These are phyloP conservation scores for Drosophila aldrichi DNA, from an alignment of 2,888 invertebrate genomes.

Conservation along the genomic window DNA sequence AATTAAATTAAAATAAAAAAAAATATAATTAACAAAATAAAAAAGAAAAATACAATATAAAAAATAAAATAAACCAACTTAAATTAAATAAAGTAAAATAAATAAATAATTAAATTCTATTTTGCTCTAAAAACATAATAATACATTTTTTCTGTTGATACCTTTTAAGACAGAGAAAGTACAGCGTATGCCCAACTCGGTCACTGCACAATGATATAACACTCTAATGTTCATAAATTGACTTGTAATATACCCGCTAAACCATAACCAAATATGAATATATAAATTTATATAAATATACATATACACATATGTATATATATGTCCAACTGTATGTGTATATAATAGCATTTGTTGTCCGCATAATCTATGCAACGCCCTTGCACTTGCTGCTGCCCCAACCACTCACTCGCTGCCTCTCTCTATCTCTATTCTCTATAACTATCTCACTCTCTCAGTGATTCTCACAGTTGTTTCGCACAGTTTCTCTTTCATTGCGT, in stretches of 20 bases:
- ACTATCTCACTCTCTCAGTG: neutral
- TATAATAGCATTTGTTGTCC: constrained; percentile 54
- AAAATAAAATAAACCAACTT: no score
- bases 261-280: constrained; percentile 7
- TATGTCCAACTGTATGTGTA: constrained; percentile 19
- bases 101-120: no score
- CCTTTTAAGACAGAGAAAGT: neutral
- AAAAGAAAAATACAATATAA: no score
- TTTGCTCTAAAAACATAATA: no score
- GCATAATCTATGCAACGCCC: constrained; percentile 63
- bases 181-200: neutral
- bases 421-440: neutral
- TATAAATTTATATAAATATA: constrained; percentile 14
- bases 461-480: constrained; percentile 6
- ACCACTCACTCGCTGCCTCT: neutral
- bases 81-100: no score
- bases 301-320: constrained; percentile 23
- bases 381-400: constrained; percentile 2
- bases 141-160: no score
- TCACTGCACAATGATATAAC: neutral
- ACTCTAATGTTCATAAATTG: neutral
- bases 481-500: constrained; percentile 19
- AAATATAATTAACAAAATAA: no score
- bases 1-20: no score
- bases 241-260: constrained; percentile 4